These are phyloP conservation scores for Calliopum simillimum DNA, from an alignment of 2,888 invertebrate genomes.

Conservation along the genomic window DNA sequence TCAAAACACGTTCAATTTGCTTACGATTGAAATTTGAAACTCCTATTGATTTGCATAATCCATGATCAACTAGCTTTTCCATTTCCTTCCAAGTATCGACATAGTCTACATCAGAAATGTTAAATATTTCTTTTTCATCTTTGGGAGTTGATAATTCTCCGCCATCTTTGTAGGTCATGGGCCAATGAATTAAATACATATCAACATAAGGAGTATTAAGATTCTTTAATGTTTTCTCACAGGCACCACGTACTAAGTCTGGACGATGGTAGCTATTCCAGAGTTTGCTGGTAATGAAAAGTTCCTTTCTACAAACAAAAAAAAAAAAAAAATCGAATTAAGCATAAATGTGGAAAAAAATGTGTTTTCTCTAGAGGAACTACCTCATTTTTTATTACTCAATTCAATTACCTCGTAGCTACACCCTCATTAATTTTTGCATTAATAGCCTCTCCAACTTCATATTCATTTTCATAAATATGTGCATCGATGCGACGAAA, in stretches of 20 bases:
- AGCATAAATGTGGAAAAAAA: too few species aligned
- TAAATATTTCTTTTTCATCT: conserved; percentile 72
- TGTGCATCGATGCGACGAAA: conserved; percentile 82
- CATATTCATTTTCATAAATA: conserved; percentile 80
- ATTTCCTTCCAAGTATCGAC: conserved; percentile 81
- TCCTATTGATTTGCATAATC: conserved; percentile 77
- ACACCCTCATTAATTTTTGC: conserved; percentile 75
- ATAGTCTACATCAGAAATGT: conserved; percentile 77
- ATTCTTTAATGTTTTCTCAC: conserved; percentile 77
- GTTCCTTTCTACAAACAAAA: conserved; percentile 68
- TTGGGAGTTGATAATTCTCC: conserved; percentile 73
- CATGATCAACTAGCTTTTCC: conserved; percentile 76
- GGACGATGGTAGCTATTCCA: conserved; percentile 91
- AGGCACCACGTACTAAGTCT: conserved; percentile 79
- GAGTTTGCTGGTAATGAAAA: conserved; percentile 83
- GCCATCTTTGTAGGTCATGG: conserved; percentile 85
- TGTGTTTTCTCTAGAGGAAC: too few species aligned
- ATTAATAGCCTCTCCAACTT: conserved; percentile 77
- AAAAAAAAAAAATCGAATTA: too few species aligned
- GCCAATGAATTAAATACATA: conserved; percentile 93
- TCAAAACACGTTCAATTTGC: conserved; percentile 77
- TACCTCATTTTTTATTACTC: too few species aligned
- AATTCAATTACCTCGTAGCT: conserved; percentile 74
- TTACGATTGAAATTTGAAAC: conserved; percentile 82
- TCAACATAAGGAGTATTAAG: conserved; percentile 84